A percentile compares a stretch with the other conserved stretches of the same genome.
Conservation (phyloP, 2,113 vertebrate species). For the Rhineura floridana region DNA sequence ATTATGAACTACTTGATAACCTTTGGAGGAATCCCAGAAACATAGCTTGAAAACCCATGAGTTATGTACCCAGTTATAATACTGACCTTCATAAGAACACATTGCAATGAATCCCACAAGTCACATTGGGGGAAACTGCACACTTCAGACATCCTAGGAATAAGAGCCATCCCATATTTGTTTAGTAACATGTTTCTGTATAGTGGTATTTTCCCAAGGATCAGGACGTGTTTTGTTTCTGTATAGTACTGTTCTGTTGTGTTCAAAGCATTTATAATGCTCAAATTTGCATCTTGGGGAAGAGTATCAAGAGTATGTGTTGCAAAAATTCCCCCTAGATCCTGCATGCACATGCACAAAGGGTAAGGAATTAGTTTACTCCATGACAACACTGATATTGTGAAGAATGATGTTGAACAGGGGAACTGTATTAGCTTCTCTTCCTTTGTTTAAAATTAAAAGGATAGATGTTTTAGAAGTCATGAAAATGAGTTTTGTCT, state of each 20-base stretch:
- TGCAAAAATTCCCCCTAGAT: not conserved
- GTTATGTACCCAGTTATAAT: not conserved
- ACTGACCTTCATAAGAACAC: not conserved
- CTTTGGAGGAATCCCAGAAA: not conserved
- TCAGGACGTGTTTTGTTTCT: not conserved
- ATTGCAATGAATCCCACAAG: not conserved
- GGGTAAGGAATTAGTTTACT: not conserved
- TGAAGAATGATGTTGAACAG: conserved; percentile 47
- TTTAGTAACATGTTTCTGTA: not conserved
- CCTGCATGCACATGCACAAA: not conserved
- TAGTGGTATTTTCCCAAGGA: not conserved
- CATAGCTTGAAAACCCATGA: not conserved
- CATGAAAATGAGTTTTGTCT: conserved; percentile 65
- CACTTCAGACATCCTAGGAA: not conserved
- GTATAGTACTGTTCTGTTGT: not conserved
- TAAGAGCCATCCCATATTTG: not conserved
- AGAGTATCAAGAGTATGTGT: not conserved
- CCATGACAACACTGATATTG: conserved; percentile 29
- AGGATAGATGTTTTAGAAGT: conserved; percentile 60
- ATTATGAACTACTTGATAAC: not conserved
- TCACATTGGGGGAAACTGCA: not conserved
- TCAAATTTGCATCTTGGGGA: conserved; percentile 6
- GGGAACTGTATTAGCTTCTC: conserved; percentile 7
- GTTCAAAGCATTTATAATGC: conserved; percentile 2
- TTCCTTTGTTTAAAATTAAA: conserved; percentile 65